A percentile compares a stretch with the other conserved stretches of the same genome.
Evolutionary conservation across 2,888 invertebrate genomes (phyloP).

Genomic region (Lithophane socia): DNA sequence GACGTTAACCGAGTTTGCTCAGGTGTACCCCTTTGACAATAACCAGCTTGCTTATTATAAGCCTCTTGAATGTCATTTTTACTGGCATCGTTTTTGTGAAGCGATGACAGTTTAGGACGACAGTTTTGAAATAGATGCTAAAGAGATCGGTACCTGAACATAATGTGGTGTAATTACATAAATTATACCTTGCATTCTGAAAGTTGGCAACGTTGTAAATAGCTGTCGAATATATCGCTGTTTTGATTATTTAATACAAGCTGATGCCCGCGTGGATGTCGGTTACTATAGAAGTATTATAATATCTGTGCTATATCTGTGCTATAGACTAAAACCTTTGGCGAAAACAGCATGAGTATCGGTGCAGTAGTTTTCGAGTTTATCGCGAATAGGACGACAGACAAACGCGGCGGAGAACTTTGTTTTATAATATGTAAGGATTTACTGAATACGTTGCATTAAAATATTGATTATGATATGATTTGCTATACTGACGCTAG

Average conservation of each 20-base stretch:
- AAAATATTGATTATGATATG: not conserved
- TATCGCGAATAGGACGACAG: too few relatives aligned
- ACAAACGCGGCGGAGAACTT: too few relatives aligned
- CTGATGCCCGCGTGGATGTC: too few relatives aligned
- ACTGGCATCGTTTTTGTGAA: slow-evolving; percentile 62
- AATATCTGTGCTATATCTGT: too few relatives aligned
- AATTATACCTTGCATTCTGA: slow-evolving; percentile 7
- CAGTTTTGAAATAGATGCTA: slow-evolving; percentile 69
- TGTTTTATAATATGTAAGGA: too few relatives aligned
- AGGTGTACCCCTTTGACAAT: slow-evolving; percentile 82
- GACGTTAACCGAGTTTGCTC: slow-evolving; percentile 85
- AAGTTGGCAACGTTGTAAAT: not conserved
- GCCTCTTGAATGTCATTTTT: slow-evolving; percentile 77
- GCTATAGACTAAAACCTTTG: too few relatives aligned
- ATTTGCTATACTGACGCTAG: not conserved
- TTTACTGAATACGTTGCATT: too few relatives aligned
- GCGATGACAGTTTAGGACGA: slow-evolving; percentile 70
- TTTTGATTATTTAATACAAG: not conserved
- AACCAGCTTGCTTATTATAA: slow-evolving; percentile 75
- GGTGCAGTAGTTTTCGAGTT: too few relatives aligned
- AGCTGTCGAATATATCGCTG: not conserved
- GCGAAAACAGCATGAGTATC: too few relatives aligned
- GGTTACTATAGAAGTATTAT: too few relatives aligned
- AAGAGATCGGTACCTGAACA: slow-evolving; percentile 43
- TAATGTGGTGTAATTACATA: slow-evolving; percentile 34